Percentiles rank a stretch among this genome's conserved stretches.
Conservation (phyloP, 2,113 vertebrate genomes). For the Microtus richardsoni region DNA sequence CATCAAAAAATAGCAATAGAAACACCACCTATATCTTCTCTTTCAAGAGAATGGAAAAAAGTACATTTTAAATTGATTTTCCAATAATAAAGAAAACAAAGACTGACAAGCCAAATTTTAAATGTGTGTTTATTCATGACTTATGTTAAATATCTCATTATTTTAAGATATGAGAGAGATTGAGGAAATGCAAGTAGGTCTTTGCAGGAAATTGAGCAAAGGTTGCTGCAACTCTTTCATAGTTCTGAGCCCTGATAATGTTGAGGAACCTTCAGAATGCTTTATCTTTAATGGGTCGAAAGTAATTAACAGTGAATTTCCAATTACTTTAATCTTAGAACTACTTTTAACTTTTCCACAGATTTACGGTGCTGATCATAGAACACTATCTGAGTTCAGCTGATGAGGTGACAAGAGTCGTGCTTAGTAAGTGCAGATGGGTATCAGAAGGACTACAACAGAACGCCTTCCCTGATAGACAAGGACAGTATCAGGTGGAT, state of each 20-base stretch:
- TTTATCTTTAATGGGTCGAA: not conserved
- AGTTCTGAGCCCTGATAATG: not conserved
- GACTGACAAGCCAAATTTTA: conserved; percentile 7
- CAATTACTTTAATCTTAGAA: conserved; percentile 1
- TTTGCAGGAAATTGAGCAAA: conserved; percentile 1
- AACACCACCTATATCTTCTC: not conserved
- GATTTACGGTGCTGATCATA: not conserved
- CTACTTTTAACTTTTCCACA: not conserved
- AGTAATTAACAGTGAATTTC: not conserved
- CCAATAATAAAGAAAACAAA: conserved; percentile 34
- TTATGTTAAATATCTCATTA: conserved; percentile 33
- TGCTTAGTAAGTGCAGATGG: not conserved
- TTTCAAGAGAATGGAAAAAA: conserved; percentile 15
- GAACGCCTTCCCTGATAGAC: not conserved
- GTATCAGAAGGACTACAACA: not conserved
- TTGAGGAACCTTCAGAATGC: conserved; percentile 12
- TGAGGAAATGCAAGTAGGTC: not conserved
- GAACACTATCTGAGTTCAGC: not conserved
- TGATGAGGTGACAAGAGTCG: not conserved
- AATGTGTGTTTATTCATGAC: conserved; percentile 6
- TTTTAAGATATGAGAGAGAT: not conserved
- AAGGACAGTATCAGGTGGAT: not conserved
- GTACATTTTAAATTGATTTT: not conserved
- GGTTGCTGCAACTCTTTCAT: not conserved
- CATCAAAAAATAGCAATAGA: not conserved